Conservation (phyloP, 2,113 vertebrate species). For the Ophiodon elongatus region DNA sequence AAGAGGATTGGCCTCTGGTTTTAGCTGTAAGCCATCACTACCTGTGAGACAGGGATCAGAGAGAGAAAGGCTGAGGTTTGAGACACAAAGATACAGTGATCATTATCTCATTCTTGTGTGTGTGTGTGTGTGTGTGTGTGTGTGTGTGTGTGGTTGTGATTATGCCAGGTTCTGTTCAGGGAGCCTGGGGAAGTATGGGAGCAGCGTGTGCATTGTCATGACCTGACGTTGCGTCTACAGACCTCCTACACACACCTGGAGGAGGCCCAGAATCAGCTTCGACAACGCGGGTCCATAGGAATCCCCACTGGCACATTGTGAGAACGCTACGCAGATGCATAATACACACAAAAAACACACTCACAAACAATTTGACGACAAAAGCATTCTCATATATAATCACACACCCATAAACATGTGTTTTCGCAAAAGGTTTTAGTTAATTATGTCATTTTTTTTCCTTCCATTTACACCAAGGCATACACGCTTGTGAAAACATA, state of each 20-base stretch:
- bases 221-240: conserved; percentile 85
- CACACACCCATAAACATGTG: background rate
- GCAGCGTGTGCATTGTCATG: conserved; percentile 88
- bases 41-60: conserved; percentile 62
- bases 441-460: conserved; percentile 1
- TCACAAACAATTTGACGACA: background rate
- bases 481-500: background rate
- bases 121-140: conserved; percentile 44
- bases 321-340: conserved; percentile 62
- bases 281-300: conserved; percentile 71
- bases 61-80: conserved; percentile 19
- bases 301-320: conserved; percentile 80
- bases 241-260: conserved; percentile 82
- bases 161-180: conserved; percentile 88
- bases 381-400: background rate
- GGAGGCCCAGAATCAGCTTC: conserved; percentile 80
- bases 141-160: conserved; percentile 50
- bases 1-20: conserved; percentile 58
- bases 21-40: conserved; percentile 58
- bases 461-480: background rate
- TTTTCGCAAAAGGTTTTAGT: background rate
- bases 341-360: background rate
- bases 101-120: conserved; percentile 44
- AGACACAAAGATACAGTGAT: conserved; percentile 49
- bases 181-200: conserved; percentile 82